Percentiles rank a stretch among this genome's conserved stretches.
These are phyloP conservation scores for Bufo bufo DNA, from an alignment of 2,113 vertebrate species.

Conservation along the genomic window DNA sequence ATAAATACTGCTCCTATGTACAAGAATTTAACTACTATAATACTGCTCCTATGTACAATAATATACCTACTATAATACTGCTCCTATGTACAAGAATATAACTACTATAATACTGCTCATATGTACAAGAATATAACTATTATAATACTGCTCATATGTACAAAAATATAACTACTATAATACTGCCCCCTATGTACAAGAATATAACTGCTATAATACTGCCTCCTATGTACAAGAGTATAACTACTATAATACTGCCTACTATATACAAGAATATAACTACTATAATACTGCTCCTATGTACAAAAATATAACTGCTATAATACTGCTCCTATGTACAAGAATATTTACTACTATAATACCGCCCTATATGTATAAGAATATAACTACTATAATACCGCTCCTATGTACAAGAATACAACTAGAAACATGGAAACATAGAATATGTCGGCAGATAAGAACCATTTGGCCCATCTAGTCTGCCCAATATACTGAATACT, in stretches of 20 bases:
- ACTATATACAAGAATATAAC: not conserved
- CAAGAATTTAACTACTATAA: conserved; percentile 16
- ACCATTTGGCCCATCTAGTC: too few relatives aligned
- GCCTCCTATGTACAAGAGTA: not conserved
- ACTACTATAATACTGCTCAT: not conserved
- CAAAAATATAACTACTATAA: too few relatives aligned
- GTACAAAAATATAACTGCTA: not conserved
- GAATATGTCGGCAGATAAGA: too few relatives aligned
- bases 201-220: conserved; percentile 13
- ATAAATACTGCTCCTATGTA: too few relatives aligned
- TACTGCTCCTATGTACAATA: not conserved
- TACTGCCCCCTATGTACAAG: not conserved
- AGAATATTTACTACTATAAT: not conserved
- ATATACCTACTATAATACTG: conserved; percentile 1
- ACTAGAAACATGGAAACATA: not conserved
- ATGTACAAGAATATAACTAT: not conserved
- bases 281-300: not conserved
- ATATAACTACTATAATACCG: not conserved
- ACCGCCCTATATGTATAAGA: not conserved
- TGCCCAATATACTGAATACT: too few relatives aligned
- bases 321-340: not conserved
- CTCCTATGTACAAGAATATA: not conserved
- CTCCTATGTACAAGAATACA: not conserved
- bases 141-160: not conserved
- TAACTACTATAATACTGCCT: not conserved